phyloP scores from a whole-genome alignment of 1,140 invertebrate species.

The Arctopsyche grandis region DNA sequence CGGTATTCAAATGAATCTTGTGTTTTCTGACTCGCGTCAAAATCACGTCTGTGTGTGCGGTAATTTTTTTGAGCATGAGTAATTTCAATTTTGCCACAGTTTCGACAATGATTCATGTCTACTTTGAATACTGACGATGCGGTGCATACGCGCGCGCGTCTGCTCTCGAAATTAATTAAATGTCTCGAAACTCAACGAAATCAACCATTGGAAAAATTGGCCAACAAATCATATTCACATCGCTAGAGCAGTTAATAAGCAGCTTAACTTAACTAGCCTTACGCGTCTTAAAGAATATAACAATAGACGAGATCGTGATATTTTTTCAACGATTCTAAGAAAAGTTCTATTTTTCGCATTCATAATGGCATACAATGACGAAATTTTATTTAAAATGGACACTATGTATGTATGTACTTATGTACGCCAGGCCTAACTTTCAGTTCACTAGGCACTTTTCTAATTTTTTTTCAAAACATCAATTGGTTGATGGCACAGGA shows the following conservation, averaged over 20 bases:
- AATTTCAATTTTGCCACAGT: constrained; percentile 4
- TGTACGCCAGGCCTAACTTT: no score
- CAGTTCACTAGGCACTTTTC: no score
- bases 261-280: constrained; percentile 20
- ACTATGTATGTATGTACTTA: no score
- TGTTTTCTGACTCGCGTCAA: neutral
- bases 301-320: neutral
- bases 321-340: no score
- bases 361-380: no score
- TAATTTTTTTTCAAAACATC: no score
- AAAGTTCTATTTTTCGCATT: no score
- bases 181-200: constrained; percentile 35
- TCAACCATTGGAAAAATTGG: constrained; percentile 41
- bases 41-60: no score
- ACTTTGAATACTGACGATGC: neutral
- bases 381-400: no score
- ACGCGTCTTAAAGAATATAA: neutral
- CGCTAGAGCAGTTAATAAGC: constrained; percentile 34
- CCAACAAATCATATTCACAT: constrained; percentile 39
- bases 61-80: no score
- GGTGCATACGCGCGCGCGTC: no score
- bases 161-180: constrained; percentile 31
- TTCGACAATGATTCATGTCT: constrained; percentile 21
- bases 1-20: neutral
- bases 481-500: no score